Base-by-base conservation (phyloP, 2,797 vertebrate species). In the Ciconia nigra region DNA sequence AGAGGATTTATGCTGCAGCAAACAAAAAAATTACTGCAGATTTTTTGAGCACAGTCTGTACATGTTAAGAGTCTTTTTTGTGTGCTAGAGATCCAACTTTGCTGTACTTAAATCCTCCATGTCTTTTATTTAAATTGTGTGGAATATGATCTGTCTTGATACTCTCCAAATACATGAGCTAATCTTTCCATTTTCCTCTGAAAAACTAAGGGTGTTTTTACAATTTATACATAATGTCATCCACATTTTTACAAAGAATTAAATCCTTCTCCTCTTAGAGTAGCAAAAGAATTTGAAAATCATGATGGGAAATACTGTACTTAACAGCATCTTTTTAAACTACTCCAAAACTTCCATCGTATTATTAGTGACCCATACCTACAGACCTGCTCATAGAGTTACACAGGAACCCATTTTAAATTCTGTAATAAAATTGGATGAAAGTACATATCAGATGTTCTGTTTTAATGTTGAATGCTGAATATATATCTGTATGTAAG, bases 121-220 rank as follows among this genome's bases (percentile, higher is more conserved):
- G 33, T 80, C 37, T 87, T 90, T 76, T 78, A 59, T 78, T 93
- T 87, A 71, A 83, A 63, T 80, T 91, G 81, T 33, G 20, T 72
- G 54, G 28, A 89, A 79, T 79, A 28, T 76, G 49, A 96, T 84
- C 51, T 83, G 22, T 29, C 39, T 86, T 74, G 37, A 47, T 79
- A 46, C 8, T 95, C 16, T 83, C 58, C 83, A 83, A 90, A 84
- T 49, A 47, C 4, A 42, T 80, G 47, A 94, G 66, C 35, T 88
- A 91, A 65, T 91, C 18, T 70, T 95, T 85, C 82, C 17, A 58
- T 89, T 89, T 77, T 91, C 37, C 58, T 70, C 6, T 70, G 55
- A 82, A 92, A 96, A 92, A 65, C 8, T 76, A 72, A 92, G 66
- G 10, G 31, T 70, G 33, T 61, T 95, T 95, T 90, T 87, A 62